Evolutionary conservation across 2,797 vertebrate genomes (phyloP).

Genomic region (Thalassophryne amazonica): DNA sequence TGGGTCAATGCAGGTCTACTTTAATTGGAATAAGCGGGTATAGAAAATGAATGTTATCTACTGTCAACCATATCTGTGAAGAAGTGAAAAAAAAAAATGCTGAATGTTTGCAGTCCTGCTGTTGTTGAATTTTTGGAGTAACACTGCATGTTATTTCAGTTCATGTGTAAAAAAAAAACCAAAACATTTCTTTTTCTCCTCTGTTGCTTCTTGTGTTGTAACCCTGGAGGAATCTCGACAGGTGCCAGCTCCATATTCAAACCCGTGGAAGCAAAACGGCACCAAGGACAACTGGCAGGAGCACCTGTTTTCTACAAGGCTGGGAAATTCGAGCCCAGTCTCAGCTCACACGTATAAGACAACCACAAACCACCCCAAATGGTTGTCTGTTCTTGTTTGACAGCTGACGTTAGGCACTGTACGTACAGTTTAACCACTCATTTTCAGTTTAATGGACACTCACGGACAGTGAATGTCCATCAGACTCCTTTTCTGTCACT

Average conservation of each 20-base stretch:
- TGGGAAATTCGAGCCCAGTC: slow-evolving; percentile 50
- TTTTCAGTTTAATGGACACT: neutral
- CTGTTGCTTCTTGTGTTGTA: slow-evolving; percentile 16
- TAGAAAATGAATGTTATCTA: too few relatives aligned
- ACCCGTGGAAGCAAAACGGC: slow-evolving; percentile 16
- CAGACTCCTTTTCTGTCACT: slow-evolving; percentile 6
- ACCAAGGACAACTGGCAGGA: slow-evolving; percentile 61
- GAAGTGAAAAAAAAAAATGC: too few relatives aligned
- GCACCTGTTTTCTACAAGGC: slow-evolving; percentile 59
- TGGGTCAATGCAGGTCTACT: too few relatives aligned
- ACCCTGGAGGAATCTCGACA: slow-evolving; percentile 52
- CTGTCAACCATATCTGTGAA: too few relatives aligned
- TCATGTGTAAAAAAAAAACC: slow-evolving; percentile 12
- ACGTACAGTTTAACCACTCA: slow-evolving; percentile 11
- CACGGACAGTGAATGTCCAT: neutral
- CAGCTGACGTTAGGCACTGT: slow-evolving; percentile 24
- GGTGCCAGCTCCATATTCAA: slow-evolving; percentile 58
- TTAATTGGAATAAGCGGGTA: too few relatives aligned
- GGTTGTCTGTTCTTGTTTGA: slow-evolving; percentile 10
- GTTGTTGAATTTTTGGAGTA: neutral
- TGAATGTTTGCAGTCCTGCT: too few relatives aligned
- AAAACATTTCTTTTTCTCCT: neutral
- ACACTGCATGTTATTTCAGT: neutral
- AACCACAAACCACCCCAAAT: slow-evolving; percentile 28
- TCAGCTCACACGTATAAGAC: slow-evolving; percentile 37